Percentiles rank a stretch among this genome's conserved stretches.
Conservation (phyloP, 2,888 invertebrate species). For the Phasia obesa region DNA sequence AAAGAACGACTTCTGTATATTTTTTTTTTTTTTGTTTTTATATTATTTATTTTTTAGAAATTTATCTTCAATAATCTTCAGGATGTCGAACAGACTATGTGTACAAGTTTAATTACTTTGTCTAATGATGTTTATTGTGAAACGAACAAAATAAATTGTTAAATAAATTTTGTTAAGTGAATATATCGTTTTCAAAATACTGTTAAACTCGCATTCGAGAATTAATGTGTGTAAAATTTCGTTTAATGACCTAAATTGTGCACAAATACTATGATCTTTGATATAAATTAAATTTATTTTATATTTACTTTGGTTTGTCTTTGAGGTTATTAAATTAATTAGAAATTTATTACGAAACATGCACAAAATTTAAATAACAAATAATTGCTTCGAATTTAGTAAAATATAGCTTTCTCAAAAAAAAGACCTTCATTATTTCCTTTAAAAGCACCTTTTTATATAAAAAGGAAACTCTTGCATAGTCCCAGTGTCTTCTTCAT, state of each 20-base stretch:
- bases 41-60: conserved; percentile 25
- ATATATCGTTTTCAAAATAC: conserved; percentile 28
- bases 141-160: background rate
- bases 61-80: conserved; percentile 67
- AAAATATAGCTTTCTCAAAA: too few relatives aligned
- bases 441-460: too few relatives aligned
- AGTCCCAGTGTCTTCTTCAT: too few relatives aligned
- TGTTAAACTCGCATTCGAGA: conserved; percentile 11
- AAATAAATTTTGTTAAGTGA: conserved; percentile 43
- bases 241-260: conserved; percentile 51
- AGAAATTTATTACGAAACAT: too few relatives aligned
- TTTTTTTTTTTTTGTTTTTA: conserved; percentile 14
- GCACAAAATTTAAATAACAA: too few relatives aligned
- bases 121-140: conserved; percentile 50
- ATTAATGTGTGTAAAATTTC: conserved; percentile 57
- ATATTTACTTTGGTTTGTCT: too few relatives aligned
- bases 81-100: conserved; percentile 47
- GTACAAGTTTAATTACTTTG: conserved; percentile 63
- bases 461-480: too few relatives aligned
- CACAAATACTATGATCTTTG: too few relatives aligned
- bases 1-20: conserved; percentile 61
- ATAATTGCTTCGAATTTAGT: too few relatives aligned
- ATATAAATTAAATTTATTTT: too few relatives aligned
- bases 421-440: too few relatives aligned
- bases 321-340: too few relatives aligned